Evolutionary conservation across 2,888 invertebrate genomes (phyloP), one percentile per base, ranked within the genome.

Genomic region (Melanostoma scalare): DNA sequence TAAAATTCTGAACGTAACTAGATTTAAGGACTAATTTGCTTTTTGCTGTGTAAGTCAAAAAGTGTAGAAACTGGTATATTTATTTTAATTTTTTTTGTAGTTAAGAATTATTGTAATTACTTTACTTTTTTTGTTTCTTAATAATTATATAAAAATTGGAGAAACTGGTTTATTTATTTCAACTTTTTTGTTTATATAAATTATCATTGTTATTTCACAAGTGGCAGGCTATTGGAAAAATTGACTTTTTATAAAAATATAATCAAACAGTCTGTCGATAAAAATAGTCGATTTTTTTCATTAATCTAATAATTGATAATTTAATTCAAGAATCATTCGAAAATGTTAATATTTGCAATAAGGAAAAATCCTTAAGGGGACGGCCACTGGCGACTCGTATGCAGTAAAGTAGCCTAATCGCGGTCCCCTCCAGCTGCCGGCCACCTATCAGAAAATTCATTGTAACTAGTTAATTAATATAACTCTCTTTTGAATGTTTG

Each of bases 311-410:
- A 42, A 56, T 38, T 1, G 30, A 36, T 10, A 55, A 55, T 36
- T 36, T 10, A 36, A 6, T 58, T 58, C 56, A 42, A 58, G 40
- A 58, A 58, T 42, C 31, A 58, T 42, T 42, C 31, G n/a, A 56
- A 56, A 56, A 56, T 38, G 30, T 40, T 40, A 40, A 56, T 56
- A 56, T 56, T 56, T 56, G 56, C n/a, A 38, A 10, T 40, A 8
- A 56, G 30, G 30, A 36, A 56, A 30, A 56, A 55, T 55, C 20
- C 35, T 55, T 38, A 55, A 20, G 36, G 38, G 55, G 6, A n/a
- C 9, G 53, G 53, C 35, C n/a, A 53, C 35, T 53, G 8, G 35
- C 53, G 53, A 53, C 53, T 53, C 53, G n/a, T n/a, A n/a, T n/a
- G n/a, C n/a, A n/a, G n/a, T n/a, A n/a, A n/a, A n/a, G n/a, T n/a